phyloP scores from a whole-genome alignment of 2,113 vertebrate genomes.

The Tragelaphus imberbis region DNA sequence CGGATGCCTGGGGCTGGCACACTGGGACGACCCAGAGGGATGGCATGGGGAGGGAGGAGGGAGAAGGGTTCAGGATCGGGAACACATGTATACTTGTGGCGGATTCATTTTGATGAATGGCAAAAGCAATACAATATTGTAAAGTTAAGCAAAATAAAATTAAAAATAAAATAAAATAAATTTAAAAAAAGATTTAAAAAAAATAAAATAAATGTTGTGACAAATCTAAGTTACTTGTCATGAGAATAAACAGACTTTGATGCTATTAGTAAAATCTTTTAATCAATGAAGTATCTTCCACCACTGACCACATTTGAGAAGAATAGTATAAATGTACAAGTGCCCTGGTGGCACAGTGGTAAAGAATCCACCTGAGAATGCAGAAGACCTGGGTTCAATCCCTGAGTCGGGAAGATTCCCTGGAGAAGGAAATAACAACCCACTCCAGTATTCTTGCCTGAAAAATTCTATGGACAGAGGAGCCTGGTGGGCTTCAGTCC shows the following conservation, averaged over 20 bases:
- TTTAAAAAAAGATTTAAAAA: too few relatives aligned
- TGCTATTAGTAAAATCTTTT: not conserved
- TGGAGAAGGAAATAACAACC: not conserved
- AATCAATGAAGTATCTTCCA: not conserved
- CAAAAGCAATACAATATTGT: too few relatives aligned
- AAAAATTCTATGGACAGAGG: not conserved
- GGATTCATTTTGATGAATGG: too few relatives aligned
- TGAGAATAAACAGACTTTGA: not conserved
- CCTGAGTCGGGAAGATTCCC: not conserved
- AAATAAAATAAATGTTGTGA: not conserved
- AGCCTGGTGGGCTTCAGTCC: not conserved
- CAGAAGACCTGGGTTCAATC: not conserved
- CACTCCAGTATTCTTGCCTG: not conserved
- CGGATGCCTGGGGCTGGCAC: too few relatives aligned
- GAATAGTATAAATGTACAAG: not conserved
- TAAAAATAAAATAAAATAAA: too few relatives aligned
- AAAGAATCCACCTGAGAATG: not conserved
- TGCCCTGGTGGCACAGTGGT: not conserved
- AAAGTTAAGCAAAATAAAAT: too few relatives aligned
- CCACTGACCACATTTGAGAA: not conserved
- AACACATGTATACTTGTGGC: too few relatives aligned
- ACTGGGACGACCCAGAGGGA: too few relatives aligned
- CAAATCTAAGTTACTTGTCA: not conserved
- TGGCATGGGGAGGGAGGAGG: too few relatives aligned
- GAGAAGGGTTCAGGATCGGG: too few relatives aligned